Percentiles rank a stretch among this genome's conserved stretches.
These are phyloP conservation scores for Pomacea canaliculata DNA, from an alignment of 2,888 invertebrate species.

Conservation along the genomic window DNA sequence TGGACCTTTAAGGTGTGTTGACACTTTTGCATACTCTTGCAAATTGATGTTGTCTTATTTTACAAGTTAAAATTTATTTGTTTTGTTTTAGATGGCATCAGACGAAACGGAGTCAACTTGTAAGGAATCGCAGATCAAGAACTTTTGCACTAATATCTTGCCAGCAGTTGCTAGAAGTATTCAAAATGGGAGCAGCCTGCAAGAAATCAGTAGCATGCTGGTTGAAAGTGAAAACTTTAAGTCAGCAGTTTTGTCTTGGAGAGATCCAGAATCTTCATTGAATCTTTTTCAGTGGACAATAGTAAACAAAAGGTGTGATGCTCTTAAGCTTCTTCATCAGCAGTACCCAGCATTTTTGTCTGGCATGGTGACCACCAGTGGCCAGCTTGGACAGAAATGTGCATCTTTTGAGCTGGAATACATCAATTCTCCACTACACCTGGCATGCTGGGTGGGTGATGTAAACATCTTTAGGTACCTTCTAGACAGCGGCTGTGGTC, in stretches of 20 bases:
- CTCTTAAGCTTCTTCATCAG: constrained; percentile 14
- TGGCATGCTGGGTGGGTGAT: constrained; percentile 23
- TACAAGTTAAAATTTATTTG: too few relatives aligned
- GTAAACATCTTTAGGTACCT: constrained; percentile 15
- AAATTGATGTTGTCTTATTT: too few relatives aligned
- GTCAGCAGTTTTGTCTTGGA: constrained; percentile 14
- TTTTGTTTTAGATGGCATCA: too few relatives aligned
- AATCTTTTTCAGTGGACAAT: constrained; percentile 24
- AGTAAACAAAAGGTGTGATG: constrained; percentile 11
- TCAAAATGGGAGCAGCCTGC: neutral
- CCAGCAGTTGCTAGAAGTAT: neutral
- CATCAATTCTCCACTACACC: constrained; percentile 20
- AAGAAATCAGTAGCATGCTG: neutral
- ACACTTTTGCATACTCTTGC: too few relatives aligned
- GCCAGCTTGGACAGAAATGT: neutral
- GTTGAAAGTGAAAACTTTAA: neutral
- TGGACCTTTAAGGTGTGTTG: too few relatives aligned
- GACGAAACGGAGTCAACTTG: too few relatives aligned
- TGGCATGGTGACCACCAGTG: neutral
- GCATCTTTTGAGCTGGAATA: neutral
- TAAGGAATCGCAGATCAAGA: too few relatives aligned
- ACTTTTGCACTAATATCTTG: neutral
- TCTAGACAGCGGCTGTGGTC: neutral
- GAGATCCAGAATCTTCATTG: constrained; percentile 6
- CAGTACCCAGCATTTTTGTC: constrained; percentile 12